Conservation (phyloP, 2,113 vertebrate species). For the Mesitornis unicolor region DNA sequence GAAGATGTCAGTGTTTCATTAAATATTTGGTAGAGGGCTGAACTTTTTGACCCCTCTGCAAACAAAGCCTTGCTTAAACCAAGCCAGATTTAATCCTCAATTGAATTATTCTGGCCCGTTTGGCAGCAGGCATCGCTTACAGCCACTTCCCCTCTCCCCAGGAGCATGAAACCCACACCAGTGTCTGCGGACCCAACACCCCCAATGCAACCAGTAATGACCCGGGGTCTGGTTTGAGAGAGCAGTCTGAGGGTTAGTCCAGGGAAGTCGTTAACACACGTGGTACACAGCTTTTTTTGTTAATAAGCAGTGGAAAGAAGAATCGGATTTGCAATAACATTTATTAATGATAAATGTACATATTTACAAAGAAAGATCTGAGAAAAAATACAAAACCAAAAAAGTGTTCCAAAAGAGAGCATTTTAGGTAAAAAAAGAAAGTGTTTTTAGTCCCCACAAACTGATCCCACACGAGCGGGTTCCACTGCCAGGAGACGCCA, state of each 20-base stretch:
- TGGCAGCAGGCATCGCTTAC: rapidly evolving
- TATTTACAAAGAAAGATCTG: constrained; percentile 64
- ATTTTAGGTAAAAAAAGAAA: constrained; percentile 55
- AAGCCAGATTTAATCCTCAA: neutral
- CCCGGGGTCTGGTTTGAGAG: neutral
- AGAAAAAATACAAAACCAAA: constrained; percentile 65
- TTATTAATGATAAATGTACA: constrained; percentile 68
- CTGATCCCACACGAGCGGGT: neutral
- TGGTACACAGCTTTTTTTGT: neutral
- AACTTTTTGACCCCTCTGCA: neutral
- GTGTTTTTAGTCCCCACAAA: constrained; percentile 17
- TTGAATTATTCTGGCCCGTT: neutral
- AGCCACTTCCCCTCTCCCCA: neutral
- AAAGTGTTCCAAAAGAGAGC: constrained; percentile 53
- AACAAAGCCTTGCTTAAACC: neutral
- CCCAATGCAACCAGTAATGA: neutral
- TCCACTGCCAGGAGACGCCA: neutral
- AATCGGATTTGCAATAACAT: constrained; percentile 54
- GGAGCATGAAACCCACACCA: neutral
- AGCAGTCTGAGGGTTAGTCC: neutral
- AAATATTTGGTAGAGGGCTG: neutral
- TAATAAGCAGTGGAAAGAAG: constrained; percentile 57
- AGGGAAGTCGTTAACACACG: neutral
- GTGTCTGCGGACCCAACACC: neutral
- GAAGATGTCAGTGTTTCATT: neutral